Evolutionary conservation across 2,797 vertebrate genomes (phyloP), one percentile per base, ranked within the genome.

Genomic region (Catostomus latipinnis): DNA sequence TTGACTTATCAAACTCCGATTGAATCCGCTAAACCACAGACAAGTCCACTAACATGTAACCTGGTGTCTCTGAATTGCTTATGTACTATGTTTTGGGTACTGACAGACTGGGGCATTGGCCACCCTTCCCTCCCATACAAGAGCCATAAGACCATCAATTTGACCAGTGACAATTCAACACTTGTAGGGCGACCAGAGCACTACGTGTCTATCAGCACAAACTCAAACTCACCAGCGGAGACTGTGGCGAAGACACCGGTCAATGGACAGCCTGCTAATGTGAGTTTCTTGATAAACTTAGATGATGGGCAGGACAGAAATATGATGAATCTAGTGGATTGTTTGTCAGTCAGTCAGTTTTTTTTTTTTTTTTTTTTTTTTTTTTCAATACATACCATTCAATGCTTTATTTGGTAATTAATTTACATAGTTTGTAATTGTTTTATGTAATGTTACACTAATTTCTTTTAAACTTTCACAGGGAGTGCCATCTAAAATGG

Each of bases 71-170:
- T n/a, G 62, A 14, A 14, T 74, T 73, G 80, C 6, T 86, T 58
- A 82, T 82, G 78, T 68, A 34, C 34, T 34, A 69, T 86, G 81
- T 62, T 88, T 88, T 78, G 86, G 84, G 83, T 85, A 69, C 69
- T 76, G 66, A 93, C 92, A 97, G 96, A 96, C 12, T 96, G 96
- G 96, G 93, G 91, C 92, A 94, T 87, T 90, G 92, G 91, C 91
- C 93, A 91, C 89, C 92, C 90, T 92, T 95, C 89, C 91, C 94
- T 94, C 87, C 93, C 93, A 84, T 94, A 88, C 91, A 93, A 91
- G 93, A 95, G 87, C 91, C 94, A 94, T 92, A 94, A 95, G 94
- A 96, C 95, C 89, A 94, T 97, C 91, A 96, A 97, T 95, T 94
- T 98, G 92, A 97, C 95, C 83, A 91, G 94, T 90, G 87, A 94